Evolutionary conservation across 2,797 vertebrate species (phyloP), one percentile per base, ranked within the genome.

Genomic region (Takifugu rubripes): DNA sequence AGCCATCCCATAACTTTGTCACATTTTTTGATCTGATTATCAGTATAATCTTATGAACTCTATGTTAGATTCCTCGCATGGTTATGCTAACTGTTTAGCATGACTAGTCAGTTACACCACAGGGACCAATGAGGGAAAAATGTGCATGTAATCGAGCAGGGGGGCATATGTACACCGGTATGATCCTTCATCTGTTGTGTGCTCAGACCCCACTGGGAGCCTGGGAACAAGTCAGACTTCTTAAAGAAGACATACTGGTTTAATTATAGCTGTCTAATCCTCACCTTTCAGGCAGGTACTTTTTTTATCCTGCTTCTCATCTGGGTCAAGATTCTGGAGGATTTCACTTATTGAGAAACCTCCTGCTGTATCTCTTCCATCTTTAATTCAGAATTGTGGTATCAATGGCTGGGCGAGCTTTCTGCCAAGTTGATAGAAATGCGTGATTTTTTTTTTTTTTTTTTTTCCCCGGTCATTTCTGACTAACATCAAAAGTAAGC

Each of bases 241-340:
- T 10, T 11, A 11, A 8, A 33, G 33, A 9, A 33, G 10, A 11
- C 8, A 25, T 42, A 49, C 51, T 48, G 29, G 56, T 57, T 66
- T 52, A 57, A 36, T 64, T 74, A 52, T 55, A 58, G 56, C 61
- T 53, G 54, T 47, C 64, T 66, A 72, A 78, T 72, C 72, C 68
- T 61, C 14, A 54, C n/a, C 67, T 66, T 54, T 62, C 44, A 45
- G 40, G 11, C 27, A 25, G 43, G 26, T 70, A 52, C 7, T 29
- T 33, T 50, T 56, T 25, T 61, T 49, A 25, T 48, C 16, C 40
- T 65, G 56, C 26, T 62, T 53, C 50, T 43, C 60, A 70, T 77
- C 56, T 49, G 52, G 29, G 15, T 63, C 14, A 42, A 55, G 52
- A 66, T 64, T 21, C 21, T 53, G 58, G 36, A 54, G 48, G 68